These are phyloP conservation scores for Agelas oroides DNA, from an alignment of 37 sponge, comb jelly and placozoan genomes.

Conservation along the genomic window DNA sequence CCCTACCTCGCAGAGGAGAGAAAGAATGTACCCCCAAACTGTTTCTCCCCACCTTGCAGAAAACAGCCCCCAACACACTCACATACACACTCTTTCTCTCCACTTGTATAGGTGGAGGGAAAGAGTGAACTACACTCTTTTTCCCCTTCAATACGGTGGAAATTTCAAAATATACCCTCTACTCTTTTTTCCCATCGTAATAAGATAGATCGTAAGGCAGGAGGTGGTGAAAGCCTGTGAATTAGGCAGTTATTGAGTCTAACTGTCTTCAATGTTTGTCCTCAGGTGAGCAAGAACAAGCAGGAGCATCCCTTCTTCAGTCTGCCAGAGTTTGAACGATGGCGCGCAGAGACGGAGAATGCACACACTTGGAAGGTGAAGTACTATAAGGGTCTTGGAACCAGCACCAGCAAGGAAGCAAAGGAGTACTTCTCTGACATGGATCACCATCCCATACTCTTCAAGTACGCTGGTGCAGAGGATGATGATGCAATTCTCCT, in stretches of 20 bases:
- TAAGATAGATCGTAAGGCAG: too few relatives aligned
- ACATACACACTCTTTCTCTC: too few relatives aligned
- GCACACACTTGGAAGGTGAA: constrained; percentile 84
- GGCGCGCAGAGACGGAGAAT: constrained; percentile 81
- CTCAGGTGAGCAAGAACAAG: constrained; percentile 72
- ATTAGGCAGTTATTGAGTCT: neutral
- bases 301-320: constrained; percentile 85
- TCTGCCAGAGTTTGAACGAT: constrained; percentile 94
- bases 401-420: constrained; percentile 93
- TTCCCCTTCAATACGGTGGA: too few relatives aligned
- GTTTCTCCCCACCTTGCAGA: too few relatives aligned
- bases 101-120: too few relatives aligned
- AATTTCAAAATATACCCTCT: too few relatives aligned
- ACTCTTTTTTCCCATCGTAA: too few relatives aligned
- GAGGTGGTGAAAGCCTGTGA: too few relatives aligned
- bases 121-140: too few relatives aligned
- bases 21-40: too few relatives aligned
- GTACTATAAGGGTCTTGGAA: constrained; percentile 99
- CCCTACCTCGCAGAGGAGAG: too few relatives aligned
- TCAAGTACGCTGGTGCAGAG: constrained; percentile 78
- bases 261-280: neutral
- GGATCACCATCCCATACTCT: constrained; percentile 88
- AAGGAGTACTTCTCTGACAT: constrained; percentile 99
- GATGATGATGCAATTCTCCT: constrained; percentile 92
- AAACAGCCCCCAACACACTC: too few relatives aligned